Evolutionary conservation across 1,140 invertebrate genomes (phyloP).

Genomic region (Pinna nobilis): DNA sequence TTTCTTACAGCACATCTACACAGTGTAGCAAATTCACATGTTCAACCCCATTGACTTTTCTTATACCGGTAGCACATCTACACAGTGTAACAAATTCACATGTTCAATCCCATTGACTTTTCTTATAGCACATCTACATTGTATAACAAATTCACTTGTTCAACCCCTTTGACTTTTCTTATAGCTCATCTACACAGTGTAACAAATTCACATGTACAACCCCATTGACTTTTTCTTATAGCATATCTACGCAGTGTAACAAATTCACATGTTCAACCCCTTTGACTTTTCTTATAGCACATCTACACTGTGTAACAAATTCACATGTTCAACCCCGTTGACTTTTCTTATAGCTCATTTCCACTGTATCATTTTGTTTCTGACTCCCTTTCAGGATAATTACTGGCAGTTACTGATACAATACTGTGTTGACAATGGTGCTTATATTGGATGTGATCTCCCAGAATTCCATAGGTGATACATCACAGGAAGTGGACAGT

Average conservation of each 20-base stretch:
- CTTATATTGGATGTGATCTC: conserved; percentile 76
- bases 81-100: background rate
- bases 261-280: background rate
- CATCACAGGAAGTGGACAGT: too few relatives aligned
- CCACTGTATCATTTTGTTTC: background rate
- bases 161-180: background rate
- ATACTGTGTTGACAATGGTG: conserved; percentile 80
- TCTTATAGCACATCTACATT: background rate
- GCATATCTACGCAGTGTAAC: background rate
- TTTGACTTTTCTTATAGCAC: background rate
- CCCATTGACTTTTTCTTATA: background rate
- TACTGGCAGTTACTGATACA: conserved; percentile 84
- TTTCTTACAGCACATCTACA: background rate
- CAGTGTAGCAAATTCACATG: background rate
- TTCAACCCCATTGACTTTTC: background rate
- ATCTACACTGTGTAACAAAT: background rate
- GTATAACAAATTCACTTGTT: background rate
- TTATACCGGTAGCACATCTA: background rate
- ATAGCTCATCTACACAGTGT: background rate
- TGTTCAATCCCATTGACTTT: background rate
- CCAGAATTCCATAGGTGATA: conserved; percentile 12
- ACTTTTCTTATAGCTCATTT: background rate
- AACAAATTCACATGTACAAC: background rate
- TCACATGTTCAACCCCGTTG: background rate
- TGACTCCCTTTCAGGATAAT: conserved; percentile 76